Evolutionary conservation across 1,140 invertebrate species (phyloP).

Genomic region (Aphidius ervi): DNA sequence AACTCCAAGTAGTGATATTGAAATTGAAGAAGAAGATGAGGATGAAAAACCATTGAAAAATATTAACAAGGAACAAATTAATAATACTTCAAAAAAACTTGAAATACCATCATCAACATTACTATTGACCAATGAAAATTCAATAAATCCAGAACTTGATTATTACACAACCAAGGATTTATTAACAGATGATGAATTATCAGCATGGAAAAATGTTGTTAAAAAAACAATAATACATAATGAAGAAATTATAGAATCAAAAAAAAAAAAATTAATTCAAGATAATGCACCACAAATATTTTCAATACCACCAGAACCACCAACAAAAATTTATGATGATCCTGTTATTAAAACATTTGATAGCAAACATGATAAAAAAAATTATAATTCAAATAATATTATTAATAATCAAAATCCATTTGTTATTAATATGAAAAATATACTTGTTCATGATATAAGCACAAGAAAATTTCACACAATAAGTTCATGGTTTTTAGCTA

Average conservation of each 20-base stretch:
- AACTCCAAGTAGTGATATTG: not conserved
- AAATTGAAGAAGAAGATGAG: not conserved
- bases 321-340: constrained; percentile 29
- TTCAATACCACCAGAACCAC: constrained; percentile 37
- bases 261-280: not conserved
- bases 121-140: not conserved
- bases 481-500: not conserved
- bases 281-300: constrained; percentile 15
- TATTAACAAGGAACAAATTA: not conserved
- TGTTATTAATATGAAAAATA: too few relatives aligned
- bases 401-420: not conserved
- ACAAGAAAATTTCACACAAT: constrained; percentile 21
- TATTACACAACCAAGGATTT: too few relatives aligned
- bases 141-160: not conserved
- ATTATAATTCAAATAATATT: not conserved
- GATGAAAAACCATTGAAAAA: not conserved
- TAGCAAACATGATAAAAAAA: not conserved
- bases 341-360: constrained; percentile 18
- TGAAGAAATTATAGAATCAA: not conserved
- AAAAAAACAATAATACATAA: constrained; percentile 17
- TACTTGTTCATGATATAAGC: not conserved
- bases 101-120: not conserved
- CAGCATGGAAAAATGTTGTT: constrained; percentile 32
- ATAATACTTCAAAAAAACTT: too few relatives aligned
- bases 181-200: constrained; percentile 21